phyloP scores from a whole-genome alignment of 1,140 invertebrate genomes.

The Pseudomyrmex pallidus region DNA sequence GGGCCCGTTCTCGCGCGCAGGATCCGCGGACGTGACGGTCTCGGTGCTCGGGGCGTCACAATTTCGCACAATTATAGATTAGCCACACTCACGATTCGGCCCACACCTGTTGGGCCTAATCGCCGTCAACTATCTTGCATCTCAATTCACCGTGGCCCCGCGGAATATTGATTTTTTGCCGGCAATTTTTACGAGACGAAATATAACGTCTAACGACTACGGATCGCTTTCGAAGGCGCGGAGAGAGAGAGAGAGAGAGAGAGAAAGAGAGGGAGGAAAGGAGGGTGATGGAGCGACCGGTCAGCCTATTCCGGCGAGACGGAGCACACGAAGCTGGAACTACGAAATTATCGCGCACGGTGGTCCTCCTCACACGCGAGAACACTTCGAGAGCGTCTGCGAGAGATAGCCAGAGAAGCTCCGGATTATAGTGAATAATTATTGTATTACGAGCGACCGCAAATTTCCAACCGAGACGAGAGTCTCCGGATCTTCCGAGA shows the following conservation, averaged over 20 bases:
- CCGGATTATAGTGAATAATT: constrained; percentile 18
- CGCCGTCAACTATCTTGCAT: constrained; percentile 77
- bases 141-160: constrained; percentile 73
- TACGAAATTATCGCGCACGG: constrained; percentile 55
- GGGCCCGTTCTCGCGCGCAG: constrained; percentile 12
- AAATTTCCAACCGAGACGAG: constrained; percentile 25
- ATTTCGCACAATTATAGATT: constrained; percentile 76
- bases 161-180: constrained; percentile 76
- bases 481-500: constrained; percentile 25
- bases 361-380: constrained; percentile 55
- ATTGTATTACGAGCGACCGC: constrained; percentile 4
- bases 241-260: no score
- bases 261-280: no score
- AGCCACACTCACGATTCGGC: constrained; percentile 71
- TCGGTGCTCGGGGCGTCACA: constrained; percentile 60
- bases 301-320: constrained; percentile 16
- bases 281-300: no score
- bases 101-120: constrained; percentile 71
- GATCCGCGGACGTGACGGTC: constrained; percentile 48
- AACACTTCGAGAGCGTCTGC: constrained; percentile 35
- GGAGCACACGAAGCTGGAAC: constrained; percentile 14
- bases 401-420: constrained; percentile 28
- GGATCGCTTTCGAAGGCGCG: constrained; percentile 47
- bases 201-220: constrained; percentile 65
- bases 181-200: constrained; percentile 32